Percentiles rank a stretch among this genome's conserved stretches.
Conservation (phyloP, 1,140 invertebrate species). For the Drosophila yakuba region DNA sequence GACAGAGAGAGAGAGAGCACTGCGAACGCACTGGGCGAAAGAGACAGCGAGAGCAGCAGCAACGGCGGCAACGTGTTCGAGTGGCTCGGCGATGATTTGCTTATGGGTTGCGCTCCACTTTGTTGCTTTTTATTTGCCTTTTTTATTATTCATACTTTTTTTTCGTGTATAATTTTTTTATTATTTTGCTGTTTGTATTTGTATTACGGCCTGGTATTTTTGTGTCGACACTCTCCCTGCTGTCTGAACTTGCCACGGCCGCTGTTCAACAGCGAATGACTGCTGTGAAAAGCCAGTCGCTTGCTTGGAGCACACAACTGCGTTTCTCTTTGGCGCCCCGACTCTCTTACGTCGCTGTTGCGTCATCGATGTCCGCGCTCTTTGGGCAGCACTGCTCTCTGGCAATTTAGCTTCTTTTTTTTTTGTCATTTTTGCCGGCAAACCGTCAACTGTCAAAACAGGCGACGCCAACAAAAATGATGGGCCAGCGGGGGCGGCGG, state of each 20-base stretch:
- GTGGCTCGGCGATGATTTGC: slow-evolving; percentile 42
- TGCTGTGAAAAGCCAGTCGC: slow-evolving; percentile 9
- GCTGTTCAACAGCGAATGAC: slow-evolving; percentile 71
- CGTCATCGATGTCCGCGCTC: slow-evolving; percentile 44
- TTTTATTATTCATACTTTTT: slow-evolving; percentile 1
- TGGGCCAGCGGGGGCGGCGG: background rate
- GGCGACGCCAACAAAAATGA: slow-evolving; percentile 50
- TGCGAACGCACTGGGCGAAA: slow-evolving; percentile 7
- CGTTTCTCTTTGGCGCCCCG: slow-evolving; percentile 6
- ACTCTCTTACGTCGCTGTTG: slow-evolving; percentile 54
- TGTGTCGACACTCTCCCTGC: slow-evolving; percentile 24
- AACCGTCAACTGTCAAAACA: slow-evolving; percentile 74
- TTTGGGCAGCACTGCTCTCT: slow-evolving; percentile 15
- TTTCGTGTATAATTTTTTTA: slow-evolving; percentile 6
- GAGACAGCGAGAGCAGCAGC: slow-evolving; percentile 3
- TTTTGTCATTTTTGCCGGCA: slow-evolving; percentile 63
- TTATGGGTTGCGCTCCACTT: slow-evolving; percentile 36
- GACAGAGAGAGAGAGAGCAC: slow-evolving; percentile 5
- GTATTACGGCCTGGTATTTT: slow-evolving; percentile 15
- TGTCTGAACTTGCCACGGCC: slow-evolving; percentile 71
- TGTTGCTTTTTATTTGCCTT: slow-evolving; percentile 9
- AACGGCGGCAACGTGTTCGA: slow-evolving; percentile 59
- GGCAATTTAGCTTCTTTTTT: background rate
- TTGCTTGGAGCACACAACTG: slow-evolving; percentile 1
- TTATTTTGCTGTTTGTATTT: slow-evolving; percentile 14